phyloP scores from a whole-genome alignment of 2,797 vertebrate species.

The Calcarius lapponicus region DNA sequence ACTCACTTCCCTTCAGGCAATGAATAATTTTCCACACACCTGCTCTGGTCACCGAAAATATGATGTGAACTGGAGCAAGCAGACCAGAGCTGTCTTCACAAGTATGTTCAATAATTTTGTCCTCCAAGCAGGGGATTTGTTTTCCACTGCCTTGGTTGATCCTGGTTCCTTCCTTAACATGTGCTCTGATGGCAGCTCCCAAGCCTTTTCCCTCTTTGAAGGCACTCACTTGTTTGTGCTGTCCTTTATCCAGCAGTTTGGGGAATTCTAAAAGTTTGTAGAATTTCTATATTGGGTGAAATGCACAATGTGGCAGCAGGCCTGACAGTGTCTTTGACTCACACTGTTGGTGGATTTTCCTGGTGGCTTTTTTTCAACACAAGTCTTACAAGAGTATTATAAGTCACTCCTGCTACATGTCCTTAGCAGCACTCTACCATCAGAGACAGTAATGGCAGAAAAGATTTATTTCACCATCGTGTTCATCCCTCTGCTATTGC shows the following conservation, averaged over 20 bases:
- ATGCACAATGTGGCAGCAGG: background rate
- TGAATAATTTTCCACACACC: background rate
- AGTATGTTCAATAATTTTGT: background rate
- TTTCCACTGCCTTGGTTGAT: background rate
- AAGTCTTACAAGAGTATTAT: background rate
- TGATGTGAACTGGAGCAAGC: background rate
- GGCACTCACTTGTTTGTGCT: background rate
- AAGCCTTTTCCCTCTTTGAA: background rate
- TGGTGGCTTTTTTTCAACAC: accelerated
- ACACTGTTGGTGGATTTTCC: background rate
- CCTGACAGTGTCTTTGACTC: background rate
- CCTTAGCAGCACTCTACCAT: slow-evolving; percentile 24
- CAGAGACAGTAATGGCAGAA: slow-evolving; percentile 14
- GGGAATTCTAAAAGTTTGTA: background rate
- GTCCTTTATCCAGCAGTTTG: background rate
- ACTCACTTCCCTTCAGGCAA: background rate
- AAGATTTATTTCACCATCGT: slow-evolving; percentile 28
- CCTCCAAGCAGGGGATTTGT: background rate
- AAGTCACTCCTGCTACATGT: background rate
- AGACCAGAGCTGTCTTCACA: background rate
- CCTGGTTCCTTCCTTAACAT: background rate
- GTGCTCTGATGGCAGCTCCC: background rate
- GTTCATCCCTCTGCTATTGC: slow-evolving; percentile 49
- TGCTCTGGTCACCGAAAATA: background rate
- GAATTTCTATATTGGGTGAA: background rate